Evolutionary conservation across 2,113 vertebrate genomes (phyloP), one percentile per base, ranked within the genome.

Genomic region (Zingel zingel): DNA sequence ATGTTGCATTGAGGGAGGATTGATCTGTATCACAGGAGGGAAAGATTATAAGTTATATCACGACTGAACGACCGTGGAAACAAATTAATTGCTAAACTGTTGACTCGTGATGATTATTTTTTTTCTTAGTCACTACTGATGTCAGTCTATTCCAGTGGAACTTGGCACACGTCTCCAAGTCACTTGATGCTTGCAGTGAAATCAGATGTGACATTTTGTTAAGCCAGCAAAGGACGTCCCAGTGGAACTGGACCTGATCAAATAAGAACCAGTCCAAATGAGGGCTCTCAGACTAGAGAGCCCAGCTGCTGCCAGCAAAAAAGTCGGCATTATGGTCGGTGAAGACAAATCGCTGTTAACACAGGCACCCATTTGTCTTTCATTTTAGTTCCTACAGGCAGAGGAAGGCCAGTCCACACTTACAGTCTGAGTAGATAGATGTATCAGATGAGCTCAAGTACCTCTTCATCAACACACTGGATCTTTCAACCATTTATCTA

Each of bases 191-290:
- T 56, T 18, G 14, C 83, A 83, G 83, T 86, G 57, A 86, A 91
- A 90, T 91, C 82, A 78, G 54, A 90, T 82, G 87, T 91, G 89
- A 87, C 91, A 91, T 92, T 93, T 90, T 82, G 84, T 88, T 83
- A 87, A 89, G 77, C 80, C 84, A 56, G 81, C 86, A 81, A 86
- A 91, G 88, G 83, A 91, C 64, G 51, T 76, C 88, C 72, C 58
- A 48, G 64, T 70, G 63, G 83, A 84, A 70, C 80, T 71, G 53
- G 14, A 75, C 62, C 86, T 77, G 88, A 88, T 90, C 87, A 87
- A 86, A 88, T 83, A 85, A 62, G 79, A 86, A 74, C n/a, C 65
- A 74, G 82, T 43, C 5, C 33, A 81, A 72, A 54, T 33, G 27
- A 45, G 57, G 71, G 53, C 67, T 74, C 51, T 69, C 59, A 45